Conservation (phyloP, 2,888 invertebrate species). For the Sinotaia quadrata region DNA sequence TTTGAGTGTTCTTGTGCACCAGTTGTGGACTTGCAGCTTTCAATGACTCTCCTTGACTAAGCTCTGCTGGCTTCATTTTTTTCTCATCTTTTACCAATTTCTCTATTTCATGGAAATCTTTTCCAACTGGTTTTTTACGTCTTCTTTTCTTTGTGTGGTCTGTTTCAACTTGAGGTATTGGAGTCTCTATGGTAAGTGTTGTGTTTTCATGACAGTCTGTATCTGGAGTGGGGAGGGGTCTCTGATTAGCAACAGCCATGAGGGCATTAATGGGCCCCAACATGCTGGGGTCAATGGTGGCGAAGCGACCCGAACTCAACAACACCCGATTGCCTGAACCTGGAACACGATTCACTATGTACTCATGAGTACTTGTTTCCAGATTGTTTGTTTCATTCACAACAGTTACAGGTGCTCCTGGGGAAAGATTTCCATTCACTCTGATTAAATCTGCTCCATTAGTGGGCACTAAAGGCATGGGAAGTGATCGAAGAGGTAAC, state of each 20-base stretch:
- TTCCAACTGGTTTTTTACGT: too few relatives aligned
- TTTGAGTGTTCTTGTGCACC: too few relatives aligned
- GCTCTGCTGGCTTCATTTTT: too few relatives aligned
- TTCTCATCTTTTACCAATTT: too few relatives aligned
- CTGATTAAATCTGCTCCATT: neutral
- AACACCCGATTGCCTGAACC: conserved; percentile 17
- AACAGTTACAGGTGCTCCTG: neutral
- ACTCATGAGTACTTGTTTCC: conserved; percentile 13
- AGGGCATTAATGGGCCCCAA: conserved; percentile 22
- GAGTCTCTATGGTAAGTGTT: too few relatives aligned
- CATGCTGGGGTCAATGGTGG: conserved; percentile 26
- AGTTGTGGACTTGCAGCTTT: too few relatives aligned
- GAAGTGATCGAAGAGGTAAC: neutral
- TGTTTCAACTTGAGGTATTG: too few relatives aligned
- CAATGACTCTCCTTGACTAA: too few relatives aligned
- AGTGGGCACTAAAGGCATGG: too few relatives aligned
- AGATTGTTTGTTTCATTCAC: neutral
- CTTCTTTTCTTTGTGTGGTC: too few relatives aligned
- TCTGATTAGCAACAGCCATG: conserved; percentile 27
- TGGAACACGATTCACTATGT: conserved; percentile 19
- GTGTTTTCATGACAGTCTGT: too few relatives aligned
- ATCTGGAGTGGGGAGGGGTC: conserved; percentile 12
- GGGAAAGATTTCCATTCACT: neutral
- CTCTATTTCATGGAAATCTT: too few relatives aligned
- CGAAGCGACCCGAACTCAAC: conserved; percentile 20